Conservation (phyloP, 2,797 vertebrate genomes). For the Lerista edwardsae region DNA sequence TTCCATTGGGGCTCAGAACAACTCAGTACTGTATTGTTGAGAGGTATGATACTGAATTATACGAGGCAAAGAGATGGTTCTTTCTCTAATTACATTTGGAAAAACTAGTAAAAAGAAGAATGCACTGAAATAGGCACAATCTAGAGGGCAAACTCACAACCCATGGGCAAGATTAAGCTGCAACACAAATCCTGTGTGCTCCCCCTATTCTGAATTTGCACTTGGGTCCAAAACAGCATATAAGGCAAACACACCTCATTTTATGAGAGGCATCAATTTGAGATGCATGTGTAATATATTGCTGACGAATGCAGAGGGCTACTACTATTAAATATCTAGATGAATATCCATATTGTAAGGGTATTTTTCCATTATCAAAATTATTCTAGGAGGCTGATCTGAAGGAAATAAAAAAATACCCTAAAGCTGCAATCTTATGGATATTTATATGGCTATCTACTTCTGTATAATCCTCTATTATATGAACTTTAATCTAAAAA, state of each 20-base stretch:
- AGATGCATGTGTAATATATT: not conserved
- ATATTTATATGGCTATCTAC: not conserved
- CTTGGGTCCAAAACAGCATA: not conserved
- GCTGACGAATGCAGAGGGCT: not conserved
- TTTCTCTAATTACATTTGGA: not conserved
- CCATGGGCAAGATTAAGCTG: not conserved
- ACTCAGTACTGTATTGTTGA: not conserved
- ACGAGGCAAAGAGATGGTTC: not conserved
- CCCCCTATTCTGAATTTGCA: too few species aligned
- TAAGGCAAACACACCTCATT: not conserved
- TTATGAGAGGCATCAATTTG: too few species aligned
- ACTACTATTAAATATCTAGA: too few species aligned
- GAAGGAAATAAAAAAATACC: not conserved
- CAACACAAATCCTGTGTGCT: not conserved
- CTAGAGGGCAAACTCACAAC: not conserved
- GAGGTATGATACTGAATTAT: not conserved
- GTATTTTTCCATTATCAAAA: too few species aligned
- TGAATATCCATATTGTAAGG: too few species aligned
- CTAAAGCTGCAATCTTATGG: conserved; percentile 36
- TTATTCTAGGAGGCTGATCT: not conserved
- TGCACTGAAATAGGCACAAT: not conserved
- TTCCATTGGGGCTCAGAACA: not conserved
- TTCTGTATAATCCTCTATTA: conserved; percentile 4
- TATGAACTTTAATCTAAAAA: not conserved
- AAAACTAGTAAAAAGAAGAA: not conserved